A percentile compares a stretch with the other conserved stretches of the same genome.
phyloP scores from a whole-genome alignment of 2,888 invertebrate species.

The Nomada fabriciana region DNA sequence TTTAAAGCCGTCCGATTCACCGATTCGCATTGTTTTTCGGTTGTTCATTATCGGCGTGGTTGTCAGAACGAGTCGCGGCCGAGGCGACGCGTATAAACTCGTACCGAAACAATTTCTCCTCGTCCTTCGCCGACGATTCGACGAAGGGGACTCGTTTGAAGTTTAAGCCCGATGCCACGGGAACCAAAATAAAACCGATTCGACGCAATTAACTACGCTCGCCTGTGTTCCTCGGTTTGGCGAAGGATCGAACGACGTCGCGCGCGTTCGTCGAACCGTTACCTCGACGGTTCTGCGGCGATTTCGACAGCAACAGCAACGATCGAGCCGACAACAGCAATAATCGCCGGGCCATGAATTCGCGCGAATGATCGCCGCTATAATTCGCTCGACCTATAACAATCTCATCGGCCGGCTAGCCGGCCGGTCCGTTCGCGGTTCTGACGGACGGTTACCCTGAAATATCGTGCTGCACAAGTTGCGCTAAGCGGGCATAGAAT shows the following conservation, averaged over 20 bases:
- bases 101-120: not conserved
- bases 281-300: not conserved
- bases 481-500: not conserved
- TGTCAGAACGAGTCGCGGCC: not conserved
- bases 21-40: conserved; percentile 44
- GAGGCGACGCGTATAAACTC: conserved; percentile 22
- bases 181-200: conserved; percentile 34
- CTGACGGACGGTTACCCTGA: conserved; percentile 1
- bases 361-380: not conserved
- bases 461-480: conserved; percentile 17
- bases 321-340: conserved; percentile 5
- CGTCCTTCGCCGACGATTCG: conserved; percentile 16
- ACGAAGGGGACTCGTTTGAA: conserved; percentile 20
- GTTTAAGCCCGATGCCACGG: not conserved
- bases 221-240: not conserved
- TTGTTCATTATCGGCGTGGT: not conserved
- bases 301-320: conserved; percentile 16
- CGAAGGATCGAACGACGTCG: not conserved
- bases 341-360: conserved; percentile 8
- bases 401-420: conserved; percentile 27
- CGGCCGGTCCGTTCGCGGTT: not conserved
- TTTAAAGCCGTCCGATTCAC: conserved; percentile 34
- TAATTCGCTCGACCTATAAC: conserved; percentile 21
- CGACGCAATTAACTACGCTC: conserved; percentile 14
- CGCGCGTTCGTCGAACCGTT: too few species aligned